Percentiles rank a stretch among this genome's conserved stretches.
Conservation (phyloP, 2,113 vertebrate genomes). For the Gambusia affinis region DNA sequence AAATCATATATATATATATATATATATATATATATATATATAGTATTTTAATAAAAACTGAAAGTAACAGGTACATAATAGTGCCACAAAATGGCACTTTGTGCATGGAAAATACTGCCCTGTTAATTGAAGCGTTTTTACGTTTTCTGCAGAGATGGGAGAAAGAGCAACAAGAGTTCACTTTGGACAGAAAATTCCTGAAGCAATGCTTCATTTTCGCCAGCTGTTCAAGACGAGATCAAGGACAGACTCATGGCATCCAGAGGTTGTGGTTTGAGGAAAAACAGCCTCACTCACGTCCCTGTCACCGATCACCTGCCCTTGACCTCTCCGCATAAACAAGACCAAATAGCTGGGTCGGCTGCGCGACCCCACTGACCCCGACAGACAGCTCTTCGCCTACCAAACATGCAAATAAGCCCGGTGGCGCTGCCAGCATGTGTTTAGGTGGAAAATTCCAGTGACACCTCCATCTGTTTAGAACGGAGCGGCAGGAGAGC, state of each 20-base stretch:
- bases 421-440: constrained; percentile 45
- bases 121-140: neutral
- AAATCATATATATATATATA: no score
- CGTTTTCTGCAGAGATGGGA: neutral
- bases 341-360: constrained; percentile 47
- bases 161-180: neutral
- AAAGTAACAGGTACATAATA: no score
- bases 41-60: no score
- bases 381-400: constrained; percentile 57
- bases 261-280: constrained; percentile 30
- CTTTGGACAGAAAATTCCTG: neutral
- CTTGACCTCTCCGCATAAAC: constrained; percentile 57
- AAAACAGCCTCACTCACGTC: constrained; percentile 30
- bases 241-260: constrained; percentile 29
- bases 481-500: neutral
- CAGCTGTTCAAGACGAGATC: neutral
- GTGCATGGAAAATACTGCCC: no score
- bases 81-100: no score
- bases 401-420: constrained; percentile 64
- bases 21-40: no score
- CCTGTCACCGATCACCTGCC: constrained; percentile 53
- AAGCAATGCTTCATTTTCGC: constrained; percentile 38
- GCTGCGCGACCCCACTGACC: constrained; percentile 52
- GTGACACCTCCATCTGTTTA: constrained; percentile 77
- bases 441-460: constrained; percentile 46